Evolutionary conservation across 2,797 vertebrate species (phyloP), one percentile per base, ranked within the genome.

Genomic region (Pseudopleuronectes americanus): DNA sequence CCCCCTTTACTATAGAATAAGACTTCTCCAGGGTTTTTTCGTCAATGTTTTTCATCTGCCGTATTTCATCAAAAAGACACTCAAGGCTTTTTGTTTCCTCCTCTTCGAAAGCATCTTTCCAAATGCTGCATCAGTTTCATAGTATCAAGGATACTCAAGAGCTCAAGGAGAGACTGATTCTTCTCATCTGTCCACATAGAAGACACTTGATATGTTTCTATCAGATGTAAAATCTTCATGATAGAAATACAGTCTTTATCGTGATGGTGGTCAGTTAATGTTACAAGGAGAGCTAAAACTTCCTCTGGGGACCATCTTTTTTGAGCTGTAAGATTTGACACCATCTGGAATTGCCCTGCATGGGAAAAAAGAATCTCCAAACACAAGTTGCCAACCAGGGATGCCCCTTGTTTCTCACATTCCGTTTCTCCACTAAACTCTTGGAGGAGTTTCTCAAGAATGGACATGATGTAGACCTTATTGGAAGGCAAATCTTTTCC

Each of bases 131-230:
- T 79, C 56, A 79, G 48, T 49, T 12, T 17, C 1, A 57, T 0
- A 24, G 53, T 58, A 57, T 0, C 7, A 17, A 0, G 6, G n/a
- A 47, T 48, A 0, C 24, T 22, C 0, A 76, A 0, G 16, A 76
- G 68, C 19, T 54, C 9, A n/a, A 36, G 0, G 43, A 79, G 0
- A 49, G 64, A 1, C 14, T 51, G 31, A 0, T 65, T 68, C 4
- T 55, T 56, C 6, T 73, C 5, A 67, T 74, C 66, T 26, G n/a
- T 77, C 87, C 87, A 89, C 0, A 59, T 41, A 0, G 71, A 68
- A 3, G 79, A 83, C 21, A 89, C 54, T 47, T 72, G 80, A 14
- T 79, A 84, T 17, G 57, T 84, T 64, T 24, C 12, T 62, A 88
- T 14, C 43, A 86, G 36, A 65, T 80, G 60, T 49, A 85, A 71